Percentiles rank a stretch among this genome's conserved stretches.
Evolutionary conservation across 1,140 invertebrate species (phyloP).

Genomic region (Drosophila lacertosa): DNA sequence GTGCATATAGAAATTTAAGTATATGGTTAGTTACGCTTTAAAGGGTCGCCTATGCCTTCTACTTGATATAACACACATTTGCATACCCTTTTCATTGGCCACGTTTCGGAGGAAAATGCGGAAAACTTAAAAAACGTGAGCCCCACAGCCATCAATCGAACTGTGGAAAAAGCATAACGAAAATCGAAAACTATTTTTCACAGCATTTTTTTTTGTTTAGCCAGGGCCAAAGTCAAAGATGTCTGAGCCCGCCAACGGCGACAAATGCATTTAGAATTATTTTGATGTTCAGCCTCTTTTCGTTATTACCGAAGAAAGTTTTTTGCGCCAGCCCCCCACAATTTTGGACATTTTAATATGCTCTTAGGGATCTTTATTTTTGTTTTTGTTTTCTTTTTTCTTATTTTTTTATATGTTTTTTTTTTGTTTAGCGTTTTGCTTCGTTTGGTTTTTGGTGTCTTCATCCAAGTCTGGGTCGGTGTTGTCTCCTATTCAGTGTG

Average conservation of each 20-base stretch:
- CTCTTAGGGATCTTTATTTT: constrained; percentile 36
- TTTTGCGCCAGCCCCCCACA: constrained; percentile 30
- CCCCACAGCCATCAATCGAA: constrained; percentile 70
- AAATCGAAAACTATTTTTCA: constrained; percentile 77
- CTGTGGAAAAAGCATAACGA: constrained; percentile 55
- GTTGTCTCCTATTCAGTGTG: neutral
- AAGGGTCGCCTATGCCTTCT: no score
- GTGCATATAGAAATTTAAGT: no score
- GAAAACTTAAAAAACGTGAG: constrained; percentile 47
- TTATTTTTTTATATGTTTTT: constrained; percentile 5
- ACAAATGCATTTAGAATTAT: constrained; percentile 65
- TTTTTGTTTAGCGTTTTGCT: constrained; percentile 32
- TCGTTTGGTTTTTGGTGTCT: constrained; percentile 42
- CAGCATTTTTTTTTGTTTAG: constrained; percentile 49
- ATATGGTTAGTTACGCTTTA: no score
- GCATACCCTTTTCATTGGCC: neutral
- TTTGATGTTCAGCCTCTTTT: constrained; percentile 38
- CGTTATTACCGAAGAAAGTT: constrained; percentile 61
- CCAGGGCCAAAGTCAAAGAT: constrained; percentile 47
- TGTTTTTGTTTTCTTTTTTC: constrained; percentile 24
- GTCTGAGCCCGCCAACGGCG: constrained; percentile 57
- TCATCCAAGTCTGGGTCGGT: constrained; percentile 25
- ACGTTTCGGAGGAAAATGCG: constrained; percentile 1
- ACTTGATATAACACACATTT: neutral
- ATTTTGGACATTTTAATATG: constrained; percentile 36